These are phyloP conservation scores for Okapia johnstoni DNA, from an alignment of 2,113 vertebrate species.

Conservation along the genomic window DNA sequence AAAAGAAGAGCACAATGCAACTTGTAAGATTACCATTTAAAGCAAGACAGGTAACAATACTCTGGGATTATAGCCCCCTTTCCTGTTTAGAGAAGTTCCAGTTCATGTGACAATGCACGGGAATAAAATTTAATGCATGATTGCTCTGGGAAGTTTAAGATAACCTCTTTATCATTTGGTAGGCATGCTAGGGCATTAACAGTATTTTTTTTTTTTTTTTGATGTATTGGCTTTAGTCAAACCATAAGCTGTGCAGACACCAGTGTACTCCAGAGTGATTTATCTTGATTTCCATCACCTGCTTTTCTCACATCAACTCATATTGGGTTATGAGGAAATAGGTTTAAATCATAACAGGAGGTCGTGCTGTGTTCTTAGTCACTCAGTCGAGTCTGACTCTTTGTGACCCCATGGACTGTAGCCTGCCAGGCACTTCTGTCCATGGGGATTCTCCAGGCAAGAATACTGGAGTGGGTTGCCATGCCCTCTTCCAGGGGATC, in stretches of 20 bases:
- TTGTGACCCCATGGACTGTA: not conserved
- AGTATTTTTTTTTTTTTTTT: not conserved
- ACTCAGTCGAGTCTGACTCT: not conserved
- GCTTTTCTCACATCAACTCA: not conserved
- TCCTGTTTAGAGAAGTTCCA: not conserved
- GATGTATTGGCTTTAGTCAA: not conserved
- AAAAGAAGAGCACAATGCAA: conserved; percentile 74
- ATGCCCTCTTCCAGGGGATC: not conserved
- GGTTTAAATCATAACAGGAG: not conserved
- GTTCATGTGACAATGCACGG: not conserved
- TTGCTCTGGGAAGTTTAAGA: not conserved
- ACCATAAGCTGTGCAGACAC: not conserved
- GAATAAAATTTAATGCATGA: not conserved
- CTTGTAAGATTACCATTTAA: conserved; percentile 73
- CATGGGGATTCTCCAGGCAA: not conserved
- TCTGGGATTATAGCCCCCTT: not conserved
- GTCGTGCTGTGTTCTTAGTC: not conserved
- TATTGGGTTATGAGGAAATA: not conserved
- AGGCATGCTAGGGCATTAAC: not conserved
- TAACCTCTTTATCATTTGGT: not conserved
- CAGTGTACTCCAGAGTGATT: not conserved
- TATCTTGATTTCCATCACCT: not conserved
- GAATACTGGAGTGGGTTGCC: not conserved
- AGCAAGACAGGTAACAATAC: conserved; percentile 55
- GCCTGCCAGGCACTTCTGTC: not conserved